These are phyloP conservation scores for Callinectes sapidus DNA, from an alignment of 2,888 invertebrate genomes.

Conservation along the genomic window DNA sequence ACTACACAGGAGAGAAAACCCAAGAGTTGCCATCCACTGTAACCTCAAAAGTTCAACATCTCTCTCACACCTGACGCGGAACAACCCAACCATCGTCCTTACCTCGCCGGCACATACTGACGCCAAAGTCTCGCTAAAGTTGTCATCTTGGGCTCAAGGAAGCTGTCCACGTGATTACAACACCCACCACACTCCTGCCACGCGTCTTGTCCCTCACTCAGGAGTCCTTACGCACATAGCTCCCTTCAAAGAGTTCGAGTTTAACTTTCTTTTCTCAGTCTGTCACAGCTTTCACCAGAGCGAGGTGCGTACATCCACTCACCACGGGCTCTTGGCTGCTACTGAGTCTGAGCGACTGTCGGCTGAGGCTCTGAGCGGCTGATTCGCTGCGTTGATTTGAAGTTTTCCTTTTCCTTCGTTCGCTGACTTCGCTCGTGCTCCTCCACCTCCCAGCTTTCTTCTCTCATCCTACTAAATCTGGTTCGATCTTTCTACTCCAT, in stretches of 20 bases:
- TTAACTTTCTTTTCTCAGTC: neutral
- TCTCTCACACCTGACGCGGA: neutral
- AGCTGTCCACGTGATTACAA: neutral
- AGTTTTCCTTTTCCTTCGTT: neutral
- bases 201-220: neutral
- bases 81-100: neutral
- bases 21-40: too few relatives aligned
- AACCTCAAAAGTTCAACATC: too few relatives aligned
- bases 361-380: too few relatives aligned
- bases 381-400: neutral
- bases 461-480: too few relatives aligned
- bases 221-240: neutral
- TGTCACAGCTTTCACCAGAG: neutral
- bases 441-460: too few relatives aligned
- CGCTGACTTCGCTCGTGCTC: too few relatives aligned
- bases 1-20: too few relatives aligned
- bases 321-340: neutral
- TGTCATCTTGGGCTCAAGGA: neutral
- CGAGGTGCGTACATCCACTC: neutral
- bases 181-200: neutral
- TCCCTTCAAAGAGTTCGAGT: neutral
- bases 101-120: conserved; percentile 4
- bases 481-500: too few relatives aligned
- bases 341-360: neutral
- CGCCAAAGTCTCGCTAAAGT: neutral